Conservation (phyloP, 2,888 invertebrate species). For the Pandemis cinnamomeana region DNA sequence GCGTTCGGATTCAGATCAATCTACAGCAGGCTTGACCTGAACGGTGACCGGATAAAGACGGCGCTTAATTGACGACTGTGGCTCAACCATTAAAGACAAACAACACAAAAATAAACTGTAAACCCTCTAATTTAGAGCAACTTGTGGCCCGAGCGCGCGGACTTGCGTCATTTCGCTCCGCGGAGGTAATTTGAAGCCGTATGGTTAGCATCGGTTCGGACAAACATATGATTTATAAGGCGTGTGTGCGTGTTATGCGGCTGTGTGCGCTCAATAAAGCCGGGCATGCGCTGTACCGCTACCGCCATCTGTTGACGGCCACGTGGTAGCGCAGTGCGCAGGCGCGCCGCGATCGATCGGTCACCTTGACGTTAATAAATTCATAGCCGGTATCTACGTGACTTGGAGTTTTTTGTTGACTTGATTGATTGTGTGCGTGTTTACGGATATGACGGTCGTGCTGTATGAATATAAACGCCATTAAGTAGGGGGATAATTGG, state of each 20-base stretch:
- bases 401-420: slow-evolving; percentile 34
- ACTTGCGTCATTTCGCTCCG: slow-evolving; percentile 75
- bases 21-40: slow-evolving; percentile 48
- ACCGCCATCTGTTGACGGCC: slow-evolving; percentile 80
- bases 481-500: slow-evolving; percentile 14
- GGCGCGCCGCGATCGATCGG: slow-evolving; percentile 74
- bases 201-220: slow-evolving; percentile 67
- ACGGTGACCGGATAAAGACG: slow-evolving; percentile 68
- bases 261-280: slow-evolving; percentile 75
- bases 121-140: slow-evolving; percentile 40
- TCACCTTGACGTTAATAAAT: slow-evolving; percentile 80
- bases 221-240: slow-evolving; percentile 79
- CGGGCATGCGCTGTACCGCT: slow-evolving; percentile 71
- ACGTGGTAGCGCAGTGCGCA: slow-evolving; percentile 69
- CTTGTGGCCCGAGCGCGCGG: slow-evolving; percentile 46
- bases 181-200: slow-evolving; percentile 77
- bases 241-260: slow-evolving; percentile 52
- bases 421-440: slow-evolving; percentile 38
- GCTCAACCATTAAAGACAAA: slow-evolving; percentile 40
- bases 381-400: slow-evolving; percentile 65
- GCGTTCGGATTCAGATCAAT: slow-evolving; percentile 41
- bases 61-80: slow-evolving; percentile 74
- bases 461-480: slow-evolving; percentile 34
- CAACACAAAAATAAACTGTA: slow-evolving; percentile 51
- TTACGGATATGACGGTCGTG: slow-evolving; percentile 35